Conservation (phyloP, 2,797 vertebrate genomes). For the Potorous gilbertii region DNA sequence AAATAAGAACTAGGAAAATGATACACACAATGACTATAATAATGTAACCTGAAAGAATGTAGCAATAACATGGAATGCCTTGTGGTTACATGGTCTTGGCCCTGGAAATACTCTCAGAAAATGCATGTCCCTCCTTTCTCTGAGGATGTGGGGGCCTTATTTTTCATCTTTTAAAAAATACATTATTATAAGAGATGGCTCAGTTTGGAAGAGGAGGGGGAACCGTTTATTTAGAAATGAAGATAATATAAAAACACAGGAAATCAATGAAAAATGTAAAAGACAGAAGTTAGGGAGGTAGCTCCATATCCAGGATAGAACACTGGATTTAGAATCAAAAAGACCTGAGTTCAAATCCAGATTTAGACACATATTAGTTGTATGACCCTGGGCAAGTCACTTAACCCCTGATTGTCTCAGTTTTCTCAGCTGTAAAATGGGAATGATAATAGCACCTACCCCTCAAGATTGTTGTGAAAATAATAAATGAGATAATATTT, state of each 20-base stretch:
- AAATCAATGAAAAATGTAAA: not conserved
- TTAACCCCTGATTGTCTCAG: not conserved
- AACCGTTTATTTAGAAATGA: not conserved
- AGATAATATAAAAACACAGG: not conserved
- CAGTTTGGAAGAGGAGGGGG: not conserved
- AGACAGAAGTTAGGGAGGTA: not conserved
- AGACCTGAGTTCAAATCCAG: not conserved
- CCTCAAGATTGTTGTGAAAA: not conserved
- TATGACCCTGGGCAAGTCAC: not conserved
- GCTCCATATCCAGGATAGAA: not conserved
- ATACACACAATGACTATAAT: too few relatives aligned
- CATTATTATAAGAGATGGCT: not conserved
- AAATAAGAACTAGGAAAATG: too few relatives aligned
- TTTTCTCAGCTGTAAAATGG: not conserved
- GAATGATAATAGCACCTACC: not conserved
- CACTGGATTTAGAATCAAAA: not conserved
- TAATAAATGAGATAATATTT: not conserved
- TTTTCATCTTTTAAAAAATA: not conserved
- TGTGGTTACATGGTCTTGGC: too few relatives aligned
- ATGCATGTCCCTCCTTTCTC: too few relatives aligned
- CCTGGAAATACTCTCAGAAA: too few relatives aligned
- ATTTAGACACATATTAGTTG: not conserved
- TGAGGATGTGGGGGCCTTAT: not conserved
- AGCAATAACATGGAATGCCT: too few relatives aligned
- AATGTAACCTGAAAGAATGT: too few relatives aligned